These are phyloP conservation scores for Morone saxatilis DNA, from an alignment of 2,113 vertebrate genomes.

Conservation along the genomic window DNA sequence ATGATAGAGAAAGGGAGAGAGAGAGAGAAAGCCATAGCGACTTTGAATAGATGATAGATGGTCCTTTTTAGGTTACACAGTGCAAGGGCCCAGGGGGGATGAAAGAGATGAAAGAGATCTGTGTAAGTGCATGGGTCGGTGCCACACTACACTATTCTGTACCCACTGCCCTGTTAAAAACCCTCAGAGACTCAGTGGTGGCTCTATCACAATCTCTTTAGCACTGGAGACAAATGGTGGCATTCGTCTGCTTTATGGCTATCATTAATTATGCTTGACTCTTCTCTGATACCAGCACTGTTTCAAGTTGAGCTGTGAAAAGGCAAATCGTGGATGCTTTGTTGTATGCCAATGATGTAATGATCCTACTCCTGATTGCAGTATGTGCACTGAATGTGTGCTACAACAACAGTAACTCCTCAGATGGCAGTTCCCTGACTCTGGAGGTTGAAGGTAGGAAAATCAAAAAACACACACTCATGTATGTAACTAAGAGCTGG, in stretches of 20 bases:
- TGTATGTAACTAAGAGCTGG: slow-evolving; percentile 44
- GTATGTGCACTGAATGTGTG: not conserved
- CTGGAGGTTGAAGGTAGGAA: slow-evolving; percentile 46
- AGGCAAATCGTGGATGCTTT: slow-evolving; percentile 24
- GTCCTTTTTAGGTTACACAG: slow-evolving; percentile 68
- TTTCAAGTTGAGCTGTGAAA: slow-evolving; percentile 46
- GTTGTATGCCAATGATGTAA: slow-evolving; percentile 39
- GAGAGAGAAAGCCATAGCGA: slow-evolving; percentile 1
- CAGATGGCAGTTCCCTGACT: slow-evolving; percentile 9
- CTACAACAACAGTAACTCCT: slow-evolving; percentile 1
- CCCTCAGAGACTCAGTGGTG: slow-evolving; percentile 45
- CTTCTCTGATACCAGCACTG: slow-evolving; percentile 65
- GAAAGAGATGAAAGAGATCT: slow-evolving; percentile 55
- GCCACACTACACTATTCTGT: slow-evolving; percentile 49
- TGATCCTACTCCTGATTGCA: slow-evolving; percentile 20
- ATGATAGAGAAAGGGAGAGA: slow-evolving; percentile 9
- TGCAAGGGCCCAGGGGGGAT: slow-evolving; percentile 48
- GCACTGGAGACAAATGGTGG: slow-evolving; percentile 70
- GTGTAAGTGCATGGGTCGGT: slow-evolving; percentile 55
- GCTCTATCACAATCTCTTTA: slow-evolving; percentile 62
- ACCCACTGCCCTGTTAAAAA: slow-evolving; percentile 32
- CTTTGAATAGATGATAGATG: slow-evolving; percentile 71
- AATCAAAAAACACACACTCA: slow-evolving; percentile 4
- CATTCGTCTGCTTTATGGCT: slow-evolving; percentile 67
- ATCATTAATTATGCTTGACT: slow-evolving; percentile 78